Percentiles rank a stretch among this genome's conserved stretches.
Evolutionary conservation across 2,113 vertebrate genomes (phyloP).

Genomic region (Dolichotis patagonum): DNA sequence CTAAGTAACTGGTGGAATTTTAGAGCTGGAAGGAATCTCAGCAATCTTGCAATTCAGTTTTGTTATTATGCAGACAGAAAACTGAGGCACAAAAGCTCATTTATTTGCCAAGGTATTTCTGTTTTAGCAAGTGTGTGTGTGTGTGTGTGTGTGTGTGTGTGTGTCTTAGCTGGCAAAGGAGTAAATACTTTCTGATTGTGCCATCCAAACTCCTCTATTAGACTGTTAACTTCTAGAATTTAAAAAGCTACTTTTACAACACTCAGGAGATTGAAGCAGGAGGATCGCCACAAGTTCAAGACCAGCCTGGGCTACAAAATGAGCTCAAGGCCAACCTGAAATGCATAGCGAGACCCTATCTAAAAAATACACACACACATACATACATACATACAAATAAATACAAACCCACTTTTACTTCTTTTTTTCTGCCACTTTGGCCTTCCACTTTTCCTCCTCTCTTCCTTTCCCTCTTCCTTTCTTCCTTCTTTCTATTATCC

Average conservation of each 20-base stretch:
- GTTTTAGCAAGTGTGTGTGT: background rate
- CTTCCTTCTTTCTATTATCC: background rate
- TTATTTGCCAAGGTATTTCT: conserved; percentile 31
- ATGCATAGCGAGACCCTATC: no score
- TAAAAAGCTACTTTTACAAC: background rate
- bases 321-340: no score
- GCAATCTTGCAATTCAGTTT: conserved; percentile 24
- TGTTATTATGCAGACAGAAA: conserved; percentile 25
- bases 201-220: background rate
- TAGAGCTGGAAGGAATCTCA: background rate
- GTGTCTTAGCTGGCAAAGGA: background rate
- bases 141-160: background rate
- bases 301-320: no score
- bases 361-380: no score
- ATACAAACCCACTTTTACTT: background rate
- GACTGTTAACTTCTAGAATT: conserved; percentile 17
- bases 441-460: background rate
- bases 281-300: no score
- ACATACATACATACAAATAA: no score
- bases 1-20: conserved; percentile 22
- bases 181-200: conserved; percentile 16
- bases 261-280: no score
- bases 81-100: background rate
- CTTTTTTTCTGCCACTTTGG: background rate
- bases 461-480: background rate